Percentiles rank a stretch among this genome's conserved stretches.
phyloP scores from a whole-genome alignment of 2,113 vertebrate genomes.

The Pelecanus crispus region DNA sequence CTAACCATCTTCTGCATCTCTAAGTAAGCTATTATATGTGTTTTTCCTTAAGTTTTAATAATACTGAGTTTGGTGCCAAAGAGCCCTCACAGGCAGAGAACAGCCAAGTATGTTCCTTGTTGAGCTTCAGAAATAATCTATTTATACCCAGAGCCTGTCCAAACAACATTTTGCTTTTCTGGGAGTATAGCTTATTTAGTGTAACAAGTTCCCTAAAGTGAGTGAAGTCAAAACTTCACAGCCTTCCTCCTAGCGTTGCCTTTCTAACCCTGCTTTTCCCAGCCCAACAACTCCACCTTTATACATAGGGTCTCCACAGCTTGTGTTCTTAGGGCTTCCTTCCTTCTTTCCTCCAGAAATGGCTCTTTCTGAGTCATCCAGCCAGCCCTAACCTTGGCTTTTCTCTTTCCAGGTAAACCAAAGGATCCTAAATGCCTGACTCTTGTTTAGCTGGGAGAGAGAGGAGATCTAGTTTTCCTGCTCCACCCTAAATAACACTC shows the following conservation, averaged over 20 bases:
- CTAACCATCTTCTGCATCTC: not conserved
- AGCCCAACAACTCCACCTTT: not conserved
- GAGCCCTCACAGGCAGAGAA: not conserved
- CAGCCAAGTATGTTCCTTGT: not conserved
- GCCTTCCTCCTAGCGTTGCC: not conserved
- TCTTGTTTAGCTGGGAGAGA: not conserved
- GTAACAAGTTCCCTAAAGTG: not conserved
- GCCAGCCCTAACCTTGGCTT: not conserved
- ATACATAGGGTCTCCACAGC: not conserved
- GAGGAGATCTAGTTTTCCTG: not conserved
- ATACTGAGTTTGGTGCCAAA: not conserved
- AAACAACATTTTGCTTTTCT: not conserved
- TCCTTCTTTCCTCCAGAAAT: not conserved
- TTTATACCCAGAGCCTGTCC: not conserved
- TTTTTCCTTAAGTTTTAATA: not conserved
- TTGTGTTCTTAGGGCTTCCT: not conserved
- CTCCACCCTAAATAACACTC: not conserved
- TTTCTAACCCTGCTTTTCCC: not conserved
- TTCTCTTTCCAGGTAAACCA: not conserved
- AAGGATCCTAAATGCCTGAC: not conserved
- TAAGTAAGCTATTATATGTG: not conserved
- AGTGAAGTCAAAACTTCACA: not conserved
- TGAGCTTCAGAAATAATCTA: not conserved
- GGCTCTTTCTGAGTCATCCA: not conserved
- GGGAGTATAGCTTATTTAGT: not conserved